Evolutionary conservation across 1,140 invertebrate genomes (phyloP), one percentile per base, ranked within the genome.

Genomic region (Bombus haemorrhoidalis): DNA sequence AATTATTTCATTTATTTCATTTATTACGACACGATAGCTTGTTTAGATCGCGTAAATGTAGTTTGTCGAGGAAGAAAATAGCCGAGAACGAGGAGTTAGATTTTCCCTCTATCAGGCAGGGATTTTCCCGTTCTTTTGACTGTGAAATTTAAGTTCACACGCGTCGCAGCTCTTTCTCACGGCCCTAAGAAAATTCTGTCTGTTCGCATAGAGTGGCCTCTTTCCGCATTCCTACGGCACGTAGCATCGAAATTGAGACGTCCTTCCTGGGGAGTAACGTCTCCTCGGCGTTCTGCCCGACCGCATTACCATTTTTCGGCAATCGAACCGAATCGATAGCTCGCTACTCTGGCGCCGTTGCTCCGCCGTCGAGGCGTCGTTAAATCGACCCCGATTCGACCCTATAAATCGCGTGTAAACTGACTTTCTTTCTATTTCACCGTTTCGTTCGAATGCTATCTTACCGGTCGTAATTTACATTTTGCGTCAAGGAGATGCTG

Each of bases 231-330:
- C 69, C 78, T 47, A n/a, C 25, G 28, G 59, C 72, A 66, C 78
- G 72, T 86, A 73, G 15, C 53, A n/a, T 74, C 79, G 69, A 74
- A 73, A 73, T 81, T 71, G 71, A 86, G 79, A 86, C 71, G 78
- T 82, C 78, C 59, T 81, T 75, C 59, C 68, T 73, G 6, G 34
- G 37, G 39, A 69, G n/a, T 25, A 41, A 47, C 18, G 68, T 22
- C 41, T 22, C 47, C 34, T 57, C 62, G 64, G 66, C 75, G 34
- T 68, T 83, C 81, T 68, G 81, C 74, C 32, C 77, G 41, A 79
- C 59, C 85, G 79, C 73, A 86, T 86, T 86, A 86, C 80, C 85
- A 86, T 86, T 86, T 86, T 86, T 86, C 80, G 85, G 80, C 85
- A 86, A 86, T 86, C 80, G 85, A 86, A 86, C 32, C 80, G 80